Percentiles rank a stretch among this genome's conserved stretches.
Evolutionary conservation across 2,797 vertebrate genomes (phyloP).

Genomic region (Numenius phaeopus): DNA sequence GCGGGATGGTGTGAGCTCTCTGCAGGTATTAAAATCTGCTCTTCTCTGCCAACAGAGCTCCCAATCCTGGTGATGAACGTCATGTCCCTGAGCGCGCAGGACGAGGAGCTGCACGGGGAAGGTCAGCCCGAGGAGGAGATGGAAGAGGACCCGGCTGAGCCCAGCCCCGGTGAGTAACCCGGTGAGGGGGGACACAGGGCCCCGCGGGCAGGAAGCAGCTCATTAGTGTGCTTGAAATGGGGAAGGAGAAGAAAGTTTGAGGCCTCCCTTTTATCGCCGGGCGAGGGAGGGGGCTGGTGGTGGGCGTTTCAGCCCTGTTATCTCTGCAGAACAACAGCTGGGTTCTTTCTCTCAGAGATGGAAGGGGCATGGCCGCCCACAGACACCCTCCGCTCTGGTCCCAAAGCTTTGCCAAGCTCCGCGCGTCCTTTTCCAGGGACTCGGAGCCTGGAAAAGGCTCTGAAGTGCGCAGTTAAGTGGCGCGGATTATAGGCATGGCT

Average conservation of each 20-base stretch:
- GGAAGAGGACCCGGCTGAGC: neutral
- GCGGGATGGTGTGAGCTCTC: neutral
- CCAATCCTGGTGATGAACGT: neutral
- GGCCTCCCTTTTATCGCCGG: neutral
- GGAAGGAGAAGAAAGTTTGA: neutral
- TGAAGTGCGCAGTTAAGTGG: neutral
- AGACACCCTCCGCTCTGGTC: neutral
- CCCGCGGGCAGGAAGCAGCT: neutral
- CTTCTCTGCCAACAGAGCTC: neutral
- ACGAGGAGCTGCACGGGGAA: accelerated
- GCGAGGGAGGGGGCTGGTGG: too few relatives aligned
- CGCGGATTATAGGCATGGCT: neutral
- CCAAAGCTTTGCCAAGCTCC: neutral
- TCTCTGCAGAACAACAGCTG: neutral
- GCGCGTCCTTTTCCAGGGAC: neutral
- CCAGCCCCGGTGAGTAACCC: neutral
- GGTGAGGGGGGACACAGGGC: accelerated
- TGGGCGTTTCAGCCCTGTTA: accelerated
- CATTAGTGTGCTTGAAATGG: accelerated
- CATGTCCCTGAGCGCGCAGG: neutral
- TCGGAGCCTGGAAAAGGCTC: neutral
- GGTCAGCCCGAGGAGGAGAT: accelerated
- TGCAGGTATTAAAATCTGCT: neutral
- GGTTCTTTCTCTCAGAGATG: accelerated
- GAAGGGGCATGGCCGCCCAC: neutral